Base-by-base conservation (phyloP, 2,888 invertebrate species). In the Tanaodytes sp. region DNA sequence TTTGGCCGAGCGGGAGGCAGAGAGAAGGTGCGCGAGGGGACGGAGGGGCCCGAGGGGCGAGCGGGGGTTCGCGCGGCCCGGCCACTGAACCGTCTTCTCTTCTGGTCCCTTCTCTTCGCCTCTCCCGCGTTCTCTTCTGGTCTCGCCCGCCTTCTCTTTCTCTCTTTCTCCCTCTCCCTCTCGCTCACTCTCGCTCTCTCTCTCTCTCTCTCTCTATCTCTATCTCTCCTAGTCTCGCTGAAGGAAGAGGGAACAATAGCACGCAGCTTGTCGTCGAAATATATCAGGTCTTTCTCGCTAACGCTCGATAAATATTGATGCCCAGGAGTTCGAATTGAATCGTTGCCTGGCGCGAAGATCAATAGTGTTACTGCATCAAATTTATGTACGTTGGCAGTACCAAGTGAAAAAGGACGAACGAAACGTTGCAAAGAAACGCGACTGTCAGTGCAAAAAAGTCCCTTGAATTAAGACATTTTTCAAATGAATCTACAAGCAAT, bases 81-180 rank as follows among this genome's bases (percentile, higher is more conserved):
- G 79, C 79, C 80, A 80, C 77, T 80, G 80, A 80, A 80, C 80
- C 78, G 79, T 80, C 77, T 76, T 69, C 66, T 80, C 77, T 76
- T 69, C 66, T 72, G 59, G 65, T 65, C 62, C 66, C 65, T 68
- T 63, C 66, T 63, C 63, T 58, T 63, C 66, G 45, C 63, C 52
- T 51, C 54, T 68, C 42, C 39, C 54, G 48, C n/a, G n/a, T n/a
- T n/a, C n/a, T n/a, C n/a, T n/a, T n/a, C n/a, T n/a, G n/a, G n/a
- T n/a, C n/a, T n/a, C n/a, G n/a, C n/a, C n/a, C n/a, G n/a, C n/a
- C n/a, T n/a, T n/a, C n/a, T n/a, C n/a, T n/a, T n/a, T n/a, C n/a
- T n/a, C n/a, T n/a, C n/a, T n/a, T n/a, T n/a, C n/a, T n/a, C n/a
- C n/a, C n/a, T n/a, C n/a, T n/a, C n/a, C n/a, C n/a, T n/a, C n/a